Percentiles rank a stretch among this genome's conserved stretches.
phyloP scores from a whole-genome alignment of 2,888 invertebrate species.

The Ophioninae sp. region DNA sequence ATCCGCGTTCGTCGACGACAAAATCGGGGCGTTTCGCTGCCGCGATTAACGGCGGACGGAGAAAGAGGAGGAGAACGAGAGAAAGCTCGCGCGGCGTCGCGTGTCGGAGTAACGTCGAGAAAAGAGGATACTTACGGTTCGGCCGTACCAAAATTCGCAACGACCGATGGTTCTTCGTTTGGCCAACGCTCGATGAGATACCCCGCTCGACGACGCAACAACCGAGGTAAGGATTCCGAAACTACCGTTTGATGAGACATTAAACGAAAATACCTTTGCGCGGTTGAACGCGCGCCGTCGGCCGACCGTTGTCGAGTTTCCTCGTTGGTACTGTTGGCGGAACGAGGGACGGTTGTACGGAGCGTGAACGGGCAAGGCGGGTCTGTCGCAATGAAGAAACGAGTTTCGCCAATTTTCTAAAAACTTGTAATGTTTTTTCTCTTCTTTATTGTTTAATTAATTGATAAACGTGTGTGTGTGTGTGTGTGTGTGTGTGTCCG shows the following conservation, averaged over 20 bases:
- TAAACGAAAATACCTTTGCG: too few species aligned
- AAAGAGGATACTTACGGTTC: too few species aligned
- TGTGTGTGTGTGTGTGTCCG: conserved; percentile 66
- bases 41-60: conserved; percentile 24
- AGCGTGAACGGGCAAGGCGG: conserved; percentile 10
- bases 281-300: too few species aligned
- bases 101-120: too few species aligned
- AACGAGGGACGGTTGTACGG: not conserved
- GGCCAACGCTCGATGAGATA: too few species aligned
- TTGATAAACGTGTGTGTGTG: conserved; percentile 79
- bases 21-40: not conserved
- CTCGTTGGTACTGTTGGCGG: not conserved
- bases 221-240: too few species aligned
- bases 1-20: conserved; percentile 11
- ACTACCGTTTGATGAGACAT: too few species aligned
- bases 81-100: too few species aligned
- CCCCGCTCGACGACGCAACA: too few species aligned
- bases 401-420: conserved; percentile 73
- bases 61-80: too few species aligned
- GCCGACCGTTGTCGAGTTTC: not conserved
- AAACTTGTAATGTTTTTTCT: conserved; percentile 78
- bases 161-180: too few species aligned
- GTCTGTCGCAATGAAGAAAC: conserved; percentile 52
- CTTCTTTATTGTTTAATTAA: conserved; percentile 75
- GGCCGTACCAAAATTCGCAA: too few species aligned